Percentiles rank a stretch among this genome's conserved stretches.
Conservation (phyloP, 1,140 invertebrate species). For the Conus ventricosus region DNA sequence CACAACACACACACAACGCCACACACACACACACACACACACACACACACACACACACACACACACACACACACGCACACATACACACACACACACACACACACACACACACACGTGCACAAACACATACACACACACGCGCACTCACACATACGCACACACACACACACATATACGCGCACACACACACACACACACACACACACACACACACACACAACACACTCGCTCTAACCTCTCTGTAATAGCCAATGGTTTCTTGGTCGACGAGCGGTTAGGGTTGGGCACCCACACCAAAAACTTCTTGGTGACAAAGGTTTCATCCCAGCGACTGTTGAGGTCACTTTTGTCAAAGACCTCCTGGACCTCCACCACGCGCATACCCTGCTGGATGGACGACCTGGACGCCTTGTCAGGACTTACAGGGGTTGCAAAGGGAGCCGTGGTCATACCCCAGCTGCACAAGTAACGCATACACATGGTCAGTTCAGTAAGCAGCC, state of each 20-base stretch:
- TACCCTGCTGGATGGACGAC: background rate
- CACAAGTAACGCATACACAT: background rate
- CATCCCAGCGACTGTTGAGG: constrained; percentile 62
- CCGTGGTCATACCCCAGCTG: constrained; percentile 4
- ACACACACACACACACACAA: background rate
- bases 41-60: too few relatives aligned
- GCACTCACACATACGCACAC: too few relatives aligned
- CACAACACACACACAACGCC: too few relatives aligned
- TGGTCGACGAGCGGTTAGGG: background rate
- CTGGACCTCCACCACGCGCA: constrained; percentile 64
- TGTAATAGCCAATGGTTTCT: background rate
- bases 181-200: too few relatives aligned
- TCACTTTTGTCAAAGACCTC: constrained; percentile 68
- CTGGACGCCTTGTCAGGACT: constrained; percentile 1
- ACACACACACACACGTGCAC: too few relatives aligned
- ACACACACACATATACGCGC: too few relatives aligned
- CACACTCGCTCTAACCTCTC: background rate
- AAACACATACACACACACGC: too few relatives aligned
- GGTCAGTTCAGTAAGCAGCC: background rate
- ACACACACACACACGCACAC: too few relatives aligned
- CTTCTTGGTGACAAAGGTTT: constrained; percentile 64
- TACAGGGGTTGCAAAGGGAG: constrained; percentile 7
- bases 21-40: too few relatives aligned
- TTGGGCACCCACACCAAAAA: constrained; percentile 69
- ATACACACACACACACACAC: too few relatives aligned